Base-by-base conservation (phyloP, 2,888 invertebrate genomes). In the Sericinus montela region DNA sequence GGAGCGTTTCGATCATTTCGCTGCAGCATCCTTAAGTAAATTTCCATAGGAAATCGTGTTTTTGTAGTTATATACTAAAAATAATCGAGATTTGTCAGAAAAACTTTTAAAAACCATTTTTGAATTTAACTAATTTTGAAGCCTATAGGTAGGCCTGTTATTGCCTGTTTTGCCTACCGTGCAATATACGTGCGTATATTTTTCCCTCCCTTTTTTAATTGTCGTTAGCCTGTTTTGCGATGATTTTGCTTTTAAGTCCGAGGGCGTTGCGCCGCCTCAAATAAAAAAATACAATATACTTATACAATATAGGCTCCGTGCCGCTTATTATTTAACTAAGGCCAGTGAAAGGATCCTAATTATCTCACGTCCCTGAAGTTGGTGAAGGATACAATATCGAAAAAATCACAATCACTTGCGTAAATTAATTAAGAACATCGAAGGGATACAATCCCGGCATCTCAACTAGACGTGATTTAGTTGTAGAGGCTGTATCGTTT, bases 261-360 rank as follows among this genome's bases (percentile, higher is more conserved):
- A 63, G 74, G 72, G 77, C 62, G 53, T 55, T 51, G 71, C 75
- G 73, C 76, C 77, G 72, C 69, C 44, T 65, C 78, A 79, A 83
- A 84, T 77, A 82, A 85, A 85, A 68, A 65, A 81, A n/a, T n/a
- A n/a, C n/a, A 78, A 83, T 80, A 82, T 83, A 84, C 81, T 85
- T 85, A 82, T 70, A 83, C n/a, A n/a, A n/a, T n/a, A n/a, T n/a
- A 76, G 80, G 75, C 77, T 69, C 72, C 66, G 65, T 66, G 69
- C 75, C 78, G 80, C 81, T 84, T 81, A 80, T 84, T 86, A 86
- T 84, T 82, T 81, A 87, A 85, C 82, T 83, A 84, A 80, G 67
- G 65, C 75, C 74, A 74, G 77, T 79, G 77, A 80, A 79, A 75
- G 70, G 70, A 78, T 69, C 70, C 72, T 67, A 69, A 77, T 79